A percentile compares a stretch with the other conserved stretches of the same genome.
phyloP scores from a whole-genome alignment of 2,888 invertebrate species.

The Meiosimyza decipiens region DNA sequence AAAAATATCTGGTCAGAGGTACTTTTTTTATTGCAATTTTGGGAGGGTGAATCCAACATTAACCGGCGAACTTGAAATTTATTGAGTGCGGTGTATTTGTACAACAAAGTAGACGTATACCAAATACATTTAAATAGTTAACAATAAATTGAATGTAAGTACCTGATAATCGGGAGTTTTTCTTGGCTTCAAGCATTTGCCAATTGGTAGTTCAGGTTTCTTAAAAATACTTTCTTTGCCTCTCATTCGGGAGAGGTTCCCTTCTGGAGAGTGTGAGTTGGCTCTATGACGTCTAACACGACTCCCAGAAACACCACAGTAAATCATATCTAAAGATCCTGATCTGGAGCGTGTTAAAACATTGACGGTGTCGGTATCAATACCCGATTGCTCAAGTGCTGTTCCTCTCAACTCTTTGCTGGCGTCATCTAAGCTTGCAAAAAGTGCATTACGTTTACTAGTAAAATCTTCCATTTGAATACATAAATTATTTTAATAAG shows the following conservation, averaged over 20 bases:
- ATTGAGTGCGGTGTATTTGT: too few relatives aligned
- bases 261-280: constrained; percentile 27
- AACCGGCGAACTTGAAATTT: too few relatives aligned
- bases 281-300: not conserved
- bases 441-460: constrained; percentile 76
- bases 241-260: constrained; percentile 54
- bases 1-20: too few relatives aligned
- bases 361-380: constrained; percentile 52
- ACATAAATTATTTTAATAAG: too few relatives aligned
- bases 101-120: too few relatives aligned
- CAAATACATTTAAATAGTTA: constrained; percentile 52
- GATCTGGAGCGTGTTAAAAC: constrained; percentile 62
- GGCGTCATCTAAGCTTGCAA: constrained; percentile 75
- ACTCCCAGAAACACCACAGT: constrained; percentile 42
- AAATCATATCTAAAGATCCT: constrained; percentile 52
- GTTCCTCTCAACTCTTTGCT: constrained; percentile 70
- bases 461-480: constrained; percentile 66
- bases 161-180: constrained; percentile 68
- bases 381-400: constrained; percentile 58
- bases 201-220: constrained; percentile 75
- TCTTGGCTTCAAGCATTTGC: constrained; percentile 70
- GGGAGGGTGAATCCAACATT: too few relatives aligned
- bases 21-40: too few relatives aligned
- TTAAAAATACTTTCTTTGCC: constrained; percentile 83
- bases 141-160: constrained; percentile 44